Percentiles rank a stretch among this genome's conserved stretches.
Evolutionary conservation across 2,113 vertebrate genomes (phyloP).

Genomic region (Colistium nudipinnis): DNA sequence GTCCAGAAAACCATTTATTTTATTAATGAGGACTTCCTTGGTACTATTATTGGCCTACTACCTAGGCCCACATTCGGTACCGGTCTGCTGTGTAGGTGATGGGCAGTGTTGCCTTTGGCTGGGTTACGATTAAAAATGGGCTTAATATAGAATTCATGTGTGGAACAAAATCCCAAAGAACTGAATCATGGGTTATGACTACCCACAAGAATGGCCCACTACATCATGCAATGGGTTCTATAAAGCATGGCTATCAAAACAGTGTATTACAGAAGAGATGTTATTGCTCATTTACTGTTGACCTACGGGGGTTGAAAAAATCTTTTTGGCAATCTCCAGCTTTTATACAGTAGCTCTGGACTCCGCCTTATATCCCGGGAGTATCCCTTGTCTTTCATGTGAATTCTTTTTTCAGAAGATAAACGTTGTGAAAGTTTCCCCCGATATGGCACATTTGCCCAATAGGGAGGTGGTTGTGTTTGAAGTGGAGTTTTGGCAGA

Average conservation of each 20-base stretch:
- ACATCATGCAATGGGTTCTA: neutral
- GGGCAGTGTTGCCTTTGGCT: slow-evolving; percentile 25
- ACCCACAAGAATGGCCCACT: no score
- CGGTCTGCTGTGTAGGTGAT: no score
- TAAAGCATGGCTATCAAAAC: slow-evolving; percentile 8
- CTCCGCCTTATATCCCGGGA: slow-evolving; percentile 17
- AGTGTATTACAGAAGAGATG: neutral
- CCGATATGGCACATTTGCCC: slow-evolving; percentile 8
- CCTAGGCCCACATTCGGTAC: no score
- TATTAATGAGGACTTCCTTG: slow-evolving; percentile 49
- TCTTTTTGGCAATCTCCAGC: slow-evolving; percentile 8
- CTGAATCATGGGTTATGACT: slow-evolving; percentile 6
- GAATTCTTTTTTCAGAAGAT: slow-evolving; percentile 19
- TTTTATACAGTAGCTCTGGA: slow-evolving; percentile 17
- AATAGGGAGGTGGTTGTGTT: neutral
- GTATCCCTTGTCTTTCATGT: neutral
- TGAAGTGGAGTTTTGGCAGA: slow-evolving; percentile 8
- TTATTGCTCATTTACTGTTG: neutral
- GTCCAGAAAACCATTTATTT: slow-evolving; percentile 35
- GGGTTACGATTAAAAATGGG: neutral
- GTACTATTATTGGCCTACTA: slow-evolving; percentile 23
- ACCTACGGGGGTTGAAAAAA: slow-evolving; percentile 11
- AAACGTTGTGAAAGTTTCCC: slow-evolving; percentile 28
- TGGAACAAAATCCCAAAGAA: slow-evolving; percentile 17
- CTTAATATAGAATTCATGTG: slow-evolving; percentile 19